Evolutionary conservation across 1,140 invertebrate species (phyloP), one percentile per base, ranked within the genome.

Genomic region (Reticulitermes speratus): DNA sequence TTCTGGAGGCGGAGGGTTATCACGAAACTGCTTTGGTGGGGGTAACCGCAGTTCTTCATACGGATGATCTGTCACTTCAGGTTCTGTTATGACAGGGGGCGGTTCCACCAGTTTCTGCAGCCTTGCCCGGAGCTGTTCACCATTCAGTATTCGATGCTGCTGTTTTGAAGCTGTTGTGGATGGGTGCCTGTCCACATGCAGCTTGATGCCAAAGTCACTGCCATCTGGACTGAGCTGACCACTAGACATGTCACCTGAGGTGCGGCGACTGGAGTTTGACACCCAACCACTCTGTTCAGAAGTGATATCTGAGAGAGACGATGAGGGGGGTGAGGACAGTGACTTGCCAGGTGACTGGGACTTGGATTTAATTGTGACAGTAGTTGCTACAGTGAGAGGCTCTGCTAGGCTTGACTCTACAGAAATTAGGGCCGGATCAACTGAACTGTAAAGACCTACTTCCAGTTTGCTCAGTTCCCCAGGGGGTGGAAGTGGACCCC

Each of bases 1-100:
- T 88, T 96, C 95, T 0, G 95, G 95, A 19, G 94, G 94, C 5
- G 87, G 88, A 69, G 88, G 94, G 48, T 94, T 93, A 91, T 97
- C 96, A 90, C 96, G 94, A 88, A 97, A 97, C 91, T 97, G 96
- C 88, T 96, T 95, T 0, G 96, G 96, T 3, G 96, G 96, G 16
- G 96, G 96, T 44, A 96, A 90, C 44, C 94, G 92, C 12, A 97
- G 93, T 89, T 96, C 95, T 89, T 96, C 96, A 88, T 96, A 95
- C 25, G 94, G 93, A 88, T 94, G 93, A 75, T 94, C 92, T 14
- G 91, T 90, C 19, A 89, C 55, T 81, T 65, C 86, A 85, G 48
- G 82, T 87, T 55, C 86, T 85, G 86, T 32, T n/a, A 55, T 11
- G 21, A 55, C 32, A 48, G 52, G 23, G 19, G 84, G 59, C 23